Percentiles rank a stretch among this genome's conserved stretches.
These are phyloP conservation scores for Lateolabrax maculatus DNA, from an alignment of 2,797 vertebrate species.

Conservation along the genomic window DNA sequence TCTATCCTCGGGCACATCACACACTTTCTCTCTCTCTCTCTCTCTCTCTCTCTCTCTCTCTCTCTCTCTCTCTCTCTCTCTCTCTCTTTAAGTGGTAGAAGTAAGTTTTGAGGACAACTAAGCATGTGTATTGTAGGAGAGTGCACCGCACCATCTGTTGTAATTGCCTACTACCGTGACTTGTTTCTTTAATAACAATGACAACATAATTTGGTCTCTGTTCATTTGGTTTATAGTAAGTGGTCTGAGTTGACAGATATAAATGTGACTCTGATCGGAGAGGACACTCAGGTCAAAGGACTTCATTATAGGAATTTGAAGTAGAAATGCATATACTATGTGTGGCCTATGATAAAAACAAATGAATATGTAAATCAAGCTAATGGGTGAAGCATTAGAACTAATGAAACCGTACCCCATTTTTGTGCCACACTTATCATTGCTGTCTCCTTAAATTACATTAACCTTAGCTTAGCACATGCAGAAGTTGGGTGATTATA, in stretches of 20 bases:
- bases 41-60: not conserved
- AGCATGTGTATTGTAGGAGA: not conserved
- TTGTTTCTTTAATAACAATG: not conserved
- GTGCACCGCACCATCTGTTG: not conserved
- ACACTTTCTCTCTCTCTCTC: slow-evolving; percentile 40
- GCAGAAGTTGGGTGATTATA: not conserved
- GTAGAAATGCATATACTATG: not conserved
- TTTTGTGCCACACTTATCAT: not conserved
- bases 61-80: not conserved
- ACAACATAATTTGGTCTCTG: slow-evolving; percentile 2
- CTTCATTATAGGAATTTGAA: not conserved
- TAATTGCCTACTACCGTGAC: not conserved
- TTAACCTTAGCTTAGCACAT: not conserved
- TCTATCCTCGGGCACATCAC: slow-evolving; percentile 68
- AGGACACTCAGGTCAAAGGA: slow-evolving; percentile 3
- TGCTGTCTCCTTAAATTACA: not conserved
- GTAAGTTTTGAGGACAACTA: not conserved
- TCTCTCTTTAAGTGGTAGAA: not conserved
- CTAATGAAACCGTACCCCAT: not conserved
- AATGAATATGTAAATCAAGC: slow-evolving; percentile 2
- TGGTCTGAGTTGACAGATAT: slow-evolving; percentile 6
- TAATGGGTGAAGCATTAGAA: not conserved
- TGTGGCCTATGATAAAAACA: not conserved
- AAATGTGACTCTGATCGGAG: not conserved
- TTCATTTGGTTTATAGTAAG: too few species aligned